Base-by-base conservation (phyloP, 1,140 invertebrate genomes). In the Myzus persicae region DNA sequence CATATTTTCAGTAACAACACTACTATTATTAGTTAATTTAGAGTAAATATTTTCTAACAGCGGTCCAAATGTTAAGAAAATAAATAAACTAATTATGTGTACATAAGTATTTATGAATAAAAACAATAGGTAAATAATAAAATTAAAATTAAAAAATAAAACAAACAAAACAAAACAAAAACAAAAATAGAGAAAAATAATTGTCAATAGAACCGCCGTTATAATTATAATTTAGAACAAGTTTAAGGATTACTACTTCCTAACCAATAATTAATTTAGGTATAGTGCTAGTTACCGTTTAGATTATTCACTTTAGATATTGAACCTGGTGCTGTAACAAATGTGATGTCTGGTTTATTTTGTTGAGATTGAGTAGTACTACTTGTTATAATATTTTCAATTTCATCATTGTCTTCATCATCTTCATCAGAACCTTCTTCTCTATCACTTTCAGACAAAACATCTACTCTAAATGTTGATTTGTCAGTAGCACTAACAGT, bases 261-360 rank as follows among this genome's bases (percentile, higher is more conserved):
- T 46, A 87, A 1, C 18, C 18, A 46, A 46, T 87, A 26, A 42
- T 42, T 42, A 26, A 85, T 42, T 26, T 42, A 85, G 38, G 22
- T 89, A 36, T 88, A 46, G 46, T 36, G 22, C 22, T 89, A 89
- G 36, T 93, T 93, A 84, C 91, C 91, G 54, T 93, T 93, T 42
- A 93, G 2, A 82, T 93, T 93, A 31, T 92, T 92, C 26, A 92
- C n/a, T 92, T 92, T 92, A 81, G 90, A 92, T 44, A 92, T 82
- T 20, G 42, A 46, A 92, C 90, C 44, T 38, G 91, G 36, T 6
- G 44, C 26, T 42, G 44, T 31, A 7, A 93, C 46, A 84, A 93
- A 81, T 22, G 91, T 84, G 20, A 93, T 93, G n/a, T 92, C 90
- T 40, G 91, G 24, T 85, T 38, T 85, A 84, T 85, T 85, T 42